Conservation (phyloP, 1,140 invertebrate genomes). For the Cydia amplana region DNA sequence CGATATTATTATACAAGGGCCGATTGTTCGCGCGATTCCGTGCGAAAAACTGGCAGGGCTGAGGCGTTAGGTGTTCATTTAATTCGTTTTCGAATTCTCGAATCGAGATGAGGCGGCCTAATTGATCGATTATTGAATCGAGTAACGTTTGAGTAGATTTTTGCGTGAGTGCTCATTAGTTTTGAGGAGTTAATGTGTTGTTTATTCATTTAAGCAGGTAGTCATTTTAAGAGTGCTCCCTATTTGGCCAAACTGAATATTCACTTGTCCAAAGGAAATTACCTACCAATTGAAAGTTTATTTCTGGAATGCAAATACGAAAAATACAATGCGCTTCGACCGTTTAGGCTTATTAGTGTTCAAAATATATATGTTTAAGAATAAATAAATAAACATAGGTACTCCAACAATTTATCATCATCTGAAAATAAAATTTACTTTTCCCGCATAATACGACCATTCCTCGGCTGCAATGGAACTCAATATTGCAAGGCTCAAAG, state of each 20-base stretch:
- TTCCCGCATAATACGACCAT: not conserved
- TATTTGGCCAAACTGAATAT: not conserved
- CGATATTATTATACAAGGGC: conserved; percentile 55
- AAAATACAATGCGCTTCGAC: no score
- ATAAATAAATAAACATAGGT: not conserved
- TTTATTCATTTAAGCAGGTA: not conserved
- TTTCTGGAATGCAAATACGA: no score
- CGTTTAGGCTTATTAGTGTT: no score
- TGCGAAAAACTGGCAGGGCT: conserved; percentile 54
- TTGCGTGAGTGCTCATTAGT: conserved; percentile 43
- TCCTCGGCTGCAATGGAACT: not conserved
- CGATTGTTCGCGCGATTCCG: conserved; percentile 56
- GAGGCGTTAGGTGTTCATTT: conserved; percentile 38
- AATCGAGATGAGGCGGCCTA: conserved; percentile 49
- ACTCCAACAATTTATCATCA: not conserved
- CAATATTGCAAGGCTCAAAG: conserved; percentile 32
- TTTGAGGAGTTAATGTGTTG: conserved; percentile 37
- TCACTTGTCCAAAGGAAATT: no score
- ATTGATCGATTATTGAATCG: conserved; percentile 54
- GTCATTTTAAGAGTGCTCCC: not conserved
- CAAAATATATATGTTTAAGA: no score
- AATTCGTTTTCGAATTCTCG: conserved; percentile 40
- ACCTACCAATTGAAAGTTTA: no score
- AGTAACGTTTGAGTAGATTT: conserved; percentile 35
- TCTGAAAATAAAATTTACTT: not conserved